These are phyloP conservation scores for Oncorhynchus gorbuscha DNA, from an alignment of 2,113 vertebrate genomes.

Conservation along the genomic window DNA sequence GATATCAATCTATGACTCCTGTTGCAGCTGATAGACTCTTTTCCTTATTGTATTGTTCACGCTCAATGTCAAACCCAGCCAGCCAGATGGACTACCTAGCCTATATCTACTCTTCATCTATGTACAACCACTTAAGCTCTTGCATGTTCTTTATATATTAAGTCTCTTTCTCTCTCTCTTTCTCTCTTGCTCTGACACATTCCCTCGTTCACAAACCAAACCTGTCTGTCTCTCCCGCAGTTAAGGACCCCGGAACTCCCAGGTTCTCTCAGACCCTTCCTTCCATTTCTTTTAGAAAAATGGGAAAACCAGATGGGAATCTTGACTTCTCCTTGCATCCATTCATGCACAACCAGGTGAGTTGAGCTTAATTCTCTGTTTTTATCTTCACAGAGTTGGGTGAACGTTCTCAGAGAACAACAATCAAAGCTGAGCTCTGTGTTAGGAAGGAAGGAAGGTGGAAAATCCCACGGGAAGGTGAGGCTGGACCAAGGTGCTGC, in stretches of 20 bases:
- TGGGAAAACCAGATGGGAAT: background rate
- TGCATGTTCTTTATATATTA: too few species aligned
- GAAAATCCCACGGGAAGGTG: slow-evolving; percentile 51
- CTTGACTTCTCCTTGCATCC: background rate
- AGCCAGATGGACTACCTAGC: too few species aligned
- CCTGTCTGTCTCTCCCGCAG: background rate
- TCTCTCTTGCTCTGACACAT: background rate
- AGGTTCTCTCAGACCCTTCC: background rate
- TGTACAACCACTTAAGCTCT: background rate
- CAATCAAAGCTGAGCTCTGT: slow-evolving; percentile 48
- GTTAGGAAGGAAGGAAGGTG: slow-evolving; percentile 20
- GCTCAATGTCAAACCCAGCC: too few species aligned
- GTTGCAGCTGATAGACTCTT: too few species aligned
- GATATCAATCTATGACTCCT: too few species aligned
- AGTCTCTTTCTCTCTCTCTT: too few species aligned
- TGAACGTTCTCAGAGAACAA: background rate
- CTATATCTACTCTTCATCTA: background rate
- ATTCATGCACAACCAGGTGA: background rate
- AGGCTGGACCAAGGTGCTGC: slow-evolving; percentile 33
- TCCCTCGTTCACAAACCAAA: slow-evolving; percentile 1
- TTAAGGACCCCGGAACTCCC: background rate
- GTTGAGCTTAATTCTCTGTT: slow-evolving; percentile 1
- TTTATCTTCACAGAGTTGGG: slow-evolving; percentile 1
- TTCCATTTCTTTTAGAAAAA: background rate
- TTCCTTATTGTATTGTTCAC: too few species aligned